phyloP scores from a whole-genome alignment of 2,113 vertebrate genomes.

The Callospermophilus lateralis region DNA sequence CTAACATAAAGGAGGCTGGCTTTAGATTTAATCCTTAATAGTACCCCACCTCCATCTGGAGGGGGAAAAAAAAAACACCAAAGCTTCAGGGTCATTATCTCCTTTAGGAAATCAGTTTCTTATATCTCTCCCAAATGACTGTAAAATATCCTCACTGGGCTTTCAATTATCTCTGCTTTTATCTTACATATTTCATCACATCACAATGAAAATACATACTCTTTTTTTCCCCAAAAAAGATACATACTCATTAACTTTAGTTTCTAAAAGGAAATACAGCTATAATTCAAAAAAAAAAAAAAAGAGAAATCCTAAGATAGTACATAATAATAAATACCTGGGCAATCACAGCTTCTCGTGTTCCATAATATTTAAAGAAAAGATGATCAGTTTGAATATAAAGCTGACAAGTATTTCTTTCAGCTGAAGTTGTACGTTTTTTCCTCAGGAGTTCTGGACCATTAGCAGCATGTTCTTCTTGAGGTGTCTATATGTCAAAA shows the following conservation, averaged over 20 bases:
- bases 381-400: conserved; percentile 99
- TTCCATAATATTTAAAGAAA: conserved; percentile 93
- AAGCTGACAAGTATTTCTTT: conserved; percentile 97
- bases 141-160: background rate
- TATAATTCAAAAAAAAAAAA: background rate
- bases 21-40: background rate
- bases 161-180: conserved; percentile 5
- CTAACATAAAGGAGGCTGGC: background rate
- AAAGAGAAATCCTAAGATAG: background rate
- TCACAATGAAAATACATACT: conserved; percentile 37
- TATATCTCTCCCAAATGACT: background rate
- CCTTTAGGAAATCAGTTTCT: conserved; percentile 14
- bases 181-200: background rate
- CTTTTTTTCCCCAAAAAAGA: background rate
- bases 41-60: no score
- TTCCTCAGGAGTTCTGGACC: conserved; percentile 92
- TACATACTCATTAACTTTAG: background rate
- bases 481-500: conserved; percentile 79
- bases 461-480: conserved; percentile 80
- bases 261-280: conserved; percentile 19
- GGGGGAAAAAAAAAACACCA: background rate
- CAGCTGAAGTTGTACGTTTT: conserved; percentile 93
- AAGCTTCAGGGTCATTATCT: background rate
- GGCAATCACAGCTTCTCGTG: conserved; percentile 96
- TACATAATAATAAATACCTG: conserved; percentile 89